Evolutionary conservation across 2,888 invertebrate genomes (phyloP).

Genomic region (Chrysomela aeneicollis): DNA sequence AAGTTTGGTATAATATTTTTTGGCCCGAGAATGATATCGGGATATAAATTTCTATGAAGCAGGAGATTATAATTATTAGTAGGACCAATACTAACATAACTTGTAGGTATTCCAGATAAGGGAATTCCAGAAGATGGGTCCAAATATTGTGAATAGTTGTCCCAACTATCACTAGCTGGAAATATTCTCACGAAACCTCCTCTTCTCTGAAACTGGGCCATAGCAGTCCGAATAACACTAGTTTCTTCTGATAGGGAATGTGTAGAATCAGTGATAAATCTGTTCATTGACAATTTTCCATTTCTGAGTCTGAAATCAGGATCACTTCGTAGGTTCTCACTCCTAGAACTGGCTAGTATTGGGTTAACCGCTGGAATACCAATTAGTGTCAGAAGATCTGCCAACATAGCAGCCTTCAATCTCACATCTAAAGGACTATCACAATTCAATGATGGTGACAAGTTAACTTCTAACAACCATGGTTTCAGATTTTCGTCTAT

Average conservation of each 20-base stretch:
- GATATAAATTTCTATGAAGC: constrained; percentile 77
- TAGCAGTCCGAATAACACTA: constrained; percentile 76
- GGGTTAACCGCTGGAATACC: constrained; percentile 84
- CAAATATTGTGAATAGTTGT: constrained; percentile 79
- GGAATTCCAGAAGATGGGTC: constrained; percentile 80
- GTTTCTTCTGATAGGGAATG: constrained; percentile 78
- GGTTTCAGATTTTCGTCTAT: constrained; percentile 92
- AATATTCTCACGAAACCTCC: constrained; percentile 92
- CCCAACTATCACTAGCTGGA: constrained; percentile 89
- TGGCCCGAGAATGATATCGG: constrained; percentile 60
- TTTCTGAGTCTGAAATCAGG: not conserved
- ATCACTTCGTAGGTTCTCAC: constrained; percentile 17
- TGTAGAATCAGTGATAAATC: constrained; percentile 52
- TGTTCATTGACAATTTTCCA: constrained; percentile 9
- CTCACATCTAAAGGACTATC: constrained; percentile 93
- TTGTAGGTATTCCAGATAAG: constrained; percentile 68
- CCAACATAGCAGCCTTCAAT: constrained; percentile 89
- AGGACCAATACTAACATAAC: constrained; percentile 66
- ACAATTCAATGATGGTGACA: constrained; percentile 90
- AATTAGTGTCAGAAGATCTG: constrained; percentile 90
- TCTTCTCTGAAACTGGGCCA: constrained; percentile 80
- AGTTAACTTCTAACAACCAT: constrained; percentile 94
- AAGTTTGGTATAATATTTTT: not conserved
- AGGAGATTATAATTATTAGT: constrained; percentile 81
- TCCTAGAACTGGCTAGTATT: constrained; percentile 58